These are phyloP conservation scores for Coluber constrictor DNA, from an alignment of 2,797 vertebrate species.

Conservation along the genomic window DNA sequence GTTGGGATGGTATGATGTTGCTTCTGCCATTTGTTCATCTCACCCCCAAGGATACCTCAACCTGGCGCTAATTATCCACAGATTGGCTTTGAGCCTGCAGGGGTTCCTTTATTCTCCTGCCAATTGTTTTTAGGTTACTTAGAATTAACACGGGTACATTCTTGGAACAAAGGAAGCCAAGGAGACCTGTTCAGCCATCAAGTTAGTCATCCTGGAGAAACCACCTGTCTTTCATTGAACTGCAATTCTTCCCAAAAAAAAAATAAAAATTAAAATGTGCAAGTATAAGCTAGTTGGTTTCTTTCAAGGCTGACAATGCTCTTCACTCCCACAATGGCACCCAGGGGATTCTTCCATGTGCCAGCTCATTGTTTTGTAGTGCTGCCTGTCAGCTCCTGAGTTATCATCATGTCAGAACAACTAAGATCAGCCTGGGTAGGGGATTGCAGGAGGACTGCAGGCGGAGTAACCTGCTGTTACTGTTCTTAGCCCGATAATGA, in stretches of 20 bases:
- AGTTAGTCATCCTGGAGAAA: constrained; percentile 19
- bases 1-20: not conserved
- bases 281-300: constrained; percentile 8
- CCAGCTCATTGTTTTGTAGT: not conserved
- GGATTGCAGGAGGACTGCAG: not conserved
- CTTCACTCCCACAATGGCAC: constrained; percentile 2
- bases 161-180: not conserved
- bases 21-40: not conserved
- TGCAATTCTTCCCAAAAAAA: not conserved
- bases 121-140: not conserved
- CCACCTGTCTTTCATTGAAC: not conserved
- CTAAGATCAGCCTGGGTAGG: constrained; percentile 20
- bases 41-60: not conserved
- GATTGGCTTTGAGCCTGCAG: not conserved
- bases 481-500: not conserved
- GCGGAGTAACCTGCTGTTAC: not conserved
- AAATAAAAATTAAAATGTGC: constrained; percentile 1
- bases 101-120: not conserved
- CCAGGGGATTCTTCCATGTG: constrained; percentile 33
- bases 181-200: not conserved
- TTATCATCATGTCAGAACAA: constrained; percentile 16
- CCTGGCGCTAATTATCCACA: not conserved
- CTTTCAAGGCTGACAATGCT: constrained; percentile 33
- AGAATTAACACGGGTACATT: not conserved
- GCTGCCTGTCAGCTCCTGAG: not conserved